Evolutionary conservation across 2,113 vertebrate species (phyloP).

Genomic region (Arvicanthis niloticus): DNA sequence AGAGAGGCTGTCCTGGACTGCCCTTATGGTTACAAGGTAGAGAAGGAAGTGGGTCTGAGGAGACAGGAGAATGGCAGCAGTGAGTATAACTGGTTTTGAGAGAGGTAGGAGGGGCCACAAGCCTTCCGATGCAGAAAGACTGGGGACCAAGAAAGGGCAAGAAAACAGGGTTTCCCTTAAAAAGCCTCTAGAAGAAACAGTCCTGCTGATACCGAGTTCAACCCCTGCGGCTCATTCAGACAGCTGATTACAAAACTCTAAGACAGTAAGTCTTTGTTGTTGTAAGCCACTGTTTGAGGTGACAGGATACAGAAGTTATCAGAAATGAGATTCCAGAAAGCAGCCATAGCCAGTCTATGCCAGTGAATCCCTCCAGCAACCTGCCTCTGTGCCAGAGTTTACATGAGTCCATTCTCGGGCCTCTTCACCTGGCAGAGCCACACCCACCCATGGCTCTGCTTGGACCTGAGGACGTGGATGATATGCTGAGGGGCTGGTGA

Average conservation of each 20-base stretch:
- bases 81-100: background rate
- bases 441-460: background rate
- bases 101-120: background rate
- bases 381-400: background rate
- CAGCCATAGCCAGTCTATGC: too few species aligned
- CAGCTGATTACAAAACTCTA: background rate
- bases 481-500: background rate
- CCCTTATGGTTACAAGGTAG: background rate
- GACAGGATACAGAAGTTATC: background rate
- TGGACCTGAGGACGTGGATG: background rate
- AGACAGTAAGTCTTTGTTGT: background rate
- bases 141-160: background rate
- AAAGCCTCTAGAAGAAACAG: background rate
- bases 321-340: background rate
- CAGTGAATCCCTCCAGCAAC: background rate
- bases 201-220: background rate
- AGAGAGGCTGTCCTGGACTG: background rate
- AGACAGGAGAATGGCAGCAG: background rate
- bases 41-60: background rate
- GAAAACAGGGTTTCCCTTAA: too few species aligned
- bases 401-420: background rate
- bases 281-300: background rate
- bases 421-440: background rate
- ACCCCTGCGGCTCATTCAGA: background rate
- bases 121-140: background rate